A percentile compares a stretch with the other conserved stretches of the same genome.
phyloP scores from a whole-genome alignment of 2,888 invertebrate genomes.

The Periphyllus acericola region DNA sequence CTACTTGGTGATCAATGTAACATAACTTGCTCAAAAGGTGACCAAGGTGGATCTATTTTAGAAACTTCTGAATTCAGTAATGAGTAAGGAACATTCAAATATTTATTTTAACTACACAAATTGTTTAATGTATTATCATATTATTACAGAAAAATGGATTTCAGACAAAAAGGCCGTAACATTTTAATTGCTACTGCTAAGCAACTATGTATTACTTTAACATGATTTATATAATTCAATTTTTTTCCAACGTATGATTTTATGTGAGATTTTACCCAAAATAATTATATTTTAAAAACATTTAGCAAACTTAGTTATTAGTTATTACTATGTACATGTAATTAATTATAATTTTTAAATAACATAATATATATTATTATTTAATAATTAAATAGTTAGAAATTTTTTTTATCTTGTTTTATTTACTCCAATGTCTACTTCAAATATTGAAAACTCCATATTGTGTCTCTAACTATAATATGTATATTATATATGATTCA shows the following conservation, averaged over 20 bases:
- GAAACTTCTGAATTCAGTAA: conserved; percentile 41
- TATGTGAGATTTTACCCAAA: too few species aligned
- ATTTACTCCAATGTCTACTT: too few species aligned
- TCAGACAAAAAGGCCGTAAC: conserved; percentile 45
- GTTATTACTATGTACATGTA: too few species aligned
- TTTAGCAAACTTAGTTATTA: too few species aligned
- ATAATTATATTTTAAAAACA: too few species aligned
- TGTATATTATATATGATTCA: too few species aligned
- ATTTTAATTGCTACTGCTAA: conserved; percentile 44
- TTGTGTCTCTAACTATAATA: too few species aligned
- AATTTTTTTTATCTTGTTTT: too few species aligned
- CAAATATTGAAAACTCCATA: too few species aligned
- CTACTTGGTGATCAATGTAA: not conserved
- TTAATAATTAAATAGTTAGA: too few species aligned
- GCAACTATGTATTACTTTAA: conserved; percentile 22
- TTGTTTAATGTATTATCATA: not conserved
- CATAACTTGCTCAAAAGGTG: not conserved
- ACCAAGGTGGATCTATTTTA: conserved; percentile 2
- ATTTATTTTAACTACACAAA: not conserved
- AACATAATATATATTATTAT: too few species aligned
- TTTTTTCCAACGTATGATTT: not conserved
- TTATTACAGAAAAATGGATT: conserved; percentile 36
- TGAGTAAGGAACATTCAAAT: conserved; percentile 28
- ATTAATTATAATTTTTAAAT: too few species aligned
- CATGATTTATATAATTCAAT: not conserved